Base-by-base conservation (phyloP, 2,888 invertebrate genomes). In the Morpho helenor region DNA sequence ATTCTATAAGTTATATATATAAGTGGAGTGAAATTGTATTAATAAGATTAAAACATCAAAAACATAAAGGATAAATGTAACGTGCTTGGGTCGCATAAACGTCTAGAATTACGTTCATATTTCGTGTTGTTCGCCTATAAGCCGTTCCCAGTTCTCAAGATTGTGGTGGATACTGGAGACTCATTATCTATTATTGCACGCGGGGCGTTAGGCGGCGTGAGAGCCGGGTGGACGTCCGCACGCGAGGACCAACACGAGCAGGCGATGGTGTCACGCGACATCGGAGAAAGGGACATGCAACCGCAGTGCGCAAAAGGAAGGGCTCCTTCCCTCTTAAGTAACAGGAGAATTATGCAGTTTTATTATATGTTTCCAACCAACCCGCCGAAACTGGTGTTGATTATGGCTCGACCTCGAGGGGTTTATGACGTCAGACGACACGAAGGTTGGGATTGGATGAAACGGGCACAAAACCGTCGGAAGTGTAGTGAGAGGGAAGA, bases 191-290 rank as follows among this genome's bases (percentile, higher is more conserved):
- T 40, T 40, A 62, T 56, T 53, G 50, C 49, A 56, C 63, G 59
- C 55, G 55, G 56, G 48, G 53, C 57, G 68, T 72, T 68, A 67
- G 68, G 62, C 64, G 68, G 64, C 65, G 69, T 60, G 61, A 65
- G 53, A 47, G 31, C 48, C 46, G 61, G 66, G 61, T 62, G 68
- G 59, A 50, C 46, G 50, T 10, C 8, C 59, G 74, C 73, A 47
- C 74, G 76, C 78, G 69, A 73, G 59, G 69, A 76, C 76, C 77
- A 74, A 74, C 70, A 70, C 73, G 74, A 82, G 80, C 77, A 79
- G 68, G 69, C 64, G 63, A 69, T 71, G 64, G 69, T 70, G 62
- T 70, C 81, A 80, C 82, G 83, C 53, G 40, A 53, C 44, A 45
- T 7, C 39, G 45, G 42, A 43, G 51, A 51, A 51, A 51, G 31